Percentiles rank a stretch among this genome's conserved stretches.
Evolutionary conservation across 2,113 vertebrate genomes (phyloP).

Genomic region (Ameiurus melas): DNA sequence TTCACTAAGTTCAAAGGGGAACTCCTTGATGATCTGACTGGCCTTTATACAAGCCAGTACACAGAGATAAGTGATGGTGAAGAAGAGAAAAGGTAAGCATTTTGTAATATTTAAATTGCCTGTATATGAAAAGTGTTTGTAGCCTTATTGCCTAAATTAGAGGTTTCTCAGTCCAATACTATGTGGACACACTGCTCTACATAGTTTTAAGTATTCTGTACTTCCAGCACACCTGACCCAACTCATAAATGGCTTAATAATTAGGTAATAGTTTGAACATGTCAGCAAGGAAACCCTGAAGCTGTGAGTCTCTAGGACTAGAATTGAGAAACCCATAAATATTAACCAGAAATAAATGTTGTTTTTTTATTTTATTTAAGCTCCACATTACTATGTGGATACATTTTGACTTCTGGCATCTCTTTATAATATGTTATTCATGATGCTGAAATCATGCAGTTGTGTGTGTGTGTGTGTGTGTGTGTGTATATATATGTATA

Average conservation of each 20-base stretch:
- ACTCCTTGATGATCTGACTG: conserved; percentile 68
- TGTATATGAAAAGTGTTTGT: background rate
- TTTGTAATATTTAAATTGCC: background rate
- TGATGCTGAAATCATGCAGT: background rate
- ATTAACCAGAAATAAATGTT: no score
- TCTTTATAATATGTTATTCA: background rate
- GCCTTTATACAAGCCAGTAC: conserved; percentile 84
- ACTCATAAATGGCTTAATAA: background rate
- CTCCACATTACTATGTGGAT: background rate
- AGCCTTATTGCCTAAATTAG: background rate
- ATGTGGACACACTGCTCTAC: background rate
- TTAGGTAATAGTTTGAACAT: background rate
- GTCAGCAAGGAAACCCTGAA: background rate
- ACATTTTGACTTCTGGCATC: background rate
- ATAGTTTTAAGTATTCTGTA: background rate
- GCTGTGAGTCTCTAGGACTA: background rate
- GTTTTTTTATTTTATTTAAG: background rate
- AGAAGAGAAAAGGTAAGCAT: conserved; percentile 60
- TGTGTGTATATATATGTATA: no score
- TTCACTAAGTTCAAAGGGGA: conserved; percentile 70
- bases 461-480: background rate
- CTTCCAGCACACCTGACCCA: background rate
- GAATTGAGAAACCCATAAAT: background rate
- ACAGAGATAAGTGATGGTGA: conserved; percentile 35
- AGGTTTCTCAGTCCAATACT: background rate